Evolutionary conservation across 1,140 invertebrate genomes (phyloP), one percentile per base, ranked within the genome.

Genomic region (Drosophila asahinai): DNA sequence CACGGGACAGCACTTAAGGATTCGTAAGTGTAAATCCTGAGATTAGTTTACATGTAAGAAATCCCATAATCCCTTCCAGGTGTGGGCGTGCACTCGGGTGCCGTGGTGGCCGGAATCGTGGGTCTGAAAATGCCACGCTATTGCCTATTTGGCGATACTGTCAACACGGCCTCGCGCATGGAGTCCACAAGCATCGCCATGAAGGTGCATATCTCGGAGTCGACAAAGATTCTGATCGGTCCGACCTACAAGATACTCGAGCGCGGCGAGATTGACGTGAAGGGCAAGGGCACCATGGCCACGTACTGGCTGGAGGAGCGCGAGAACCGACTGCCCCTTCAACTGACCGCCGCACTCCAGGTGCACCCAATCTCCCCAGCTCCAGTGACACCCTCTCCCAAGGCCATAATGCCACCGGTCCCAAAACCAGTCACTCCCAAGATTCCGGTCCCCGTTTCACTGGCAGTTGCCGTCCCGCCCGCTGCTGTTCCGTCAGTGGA

Each of bases 171-270:
- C 5, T 97, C 97, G 0, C 93, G 97, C 25, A 98, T 98, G 97
- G 98, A 99, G 91, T 97, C 97, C 2, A 98, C 97, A 1, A 97
- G 97, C 63, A 95, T 96, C 91, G 96, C 97, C 0, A 98, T 98
- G 96, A 97, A 97, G 93, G 97, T 99, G 75, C 98, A 99, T 87
- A 97, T 99, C 79, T 98, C 98, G 1, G 95, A 99, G 89, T 96
- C 96, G 1, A 99, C 98, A 0, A 96, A 95, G 82, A 95, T 96
- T 77, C 93, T 97, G 6, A 93, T 99, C 6, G 95, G 96, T 0
- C 94, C 95, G 0, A 95, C 94, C 0, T 99, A 98, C 91, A 95
- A 94, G 74, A 95, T 98, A 4, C 94, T 94, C 14, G 97, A 98
- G 92, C 94, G 98, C 19, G 97, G 96, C 12, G 96, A 97, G 92